Evolutionary conservation across 1,140 invertebrate species (phyloP), one percentile per base, ranked within the genome.

Genomic region (Zaprionus vittiger): DNA sequence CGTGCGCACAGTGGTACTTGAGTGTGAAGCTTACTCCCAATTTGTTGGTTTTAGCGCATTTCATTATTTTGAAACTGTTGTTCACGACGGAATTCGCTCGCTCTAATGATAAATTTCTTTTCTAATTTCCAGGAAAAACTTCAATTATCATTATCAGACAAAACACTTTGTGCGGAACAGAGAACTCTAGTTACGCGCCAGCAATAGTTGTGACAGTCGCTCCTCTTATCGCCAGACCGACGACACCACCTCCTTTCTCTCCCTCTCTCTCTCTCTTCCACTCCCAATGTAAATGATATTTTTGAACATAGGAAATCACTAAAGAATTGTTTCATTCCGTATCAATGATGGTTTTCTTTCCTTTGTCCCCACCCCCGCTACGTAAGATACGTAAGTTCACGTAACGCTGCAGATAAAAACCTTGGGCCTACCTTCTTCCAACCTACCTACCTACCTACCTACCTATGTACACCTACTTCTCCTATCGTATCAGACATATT

Each of bases 51-150:
- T 7, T 47, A 47, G 41, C 41, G 15, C 38, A 81, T 81, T 85
- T 86, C 80, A 89, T 83, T 87, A 89, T 89, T 70, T 80, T 77
- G 76, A 87, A 85, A 85, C 83, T 54, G 54, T 66, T 77, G 59
- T 70, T 20, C 20, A 38, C 24, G 52, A 59, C 54, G 26, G 26
- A 72, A 81, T 74, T 83, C 65, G 81, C 71, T 89, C 59, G 68
- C 41, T 47, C 81, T 81, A 90, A 84, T 89, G 85, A 89, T 81
- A 85, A 81, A 79, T 85, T 89, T 90, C 85, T 81, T 78, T 78
- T 81, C 90, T 76, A 81, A 90, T 84, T 89, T 89, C 85, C 77
- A 81, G 81, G 82, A 91, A 89, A 77, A 77, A 90, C 86, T 85
- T 73, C 74, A 89, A 89, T 89, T 89, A 89, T 89, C 73, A 84